phyloP scores from a whole-genome alignment of 2,888 invertebrate species.

The Synanthedon myopaeformis region DNA sequence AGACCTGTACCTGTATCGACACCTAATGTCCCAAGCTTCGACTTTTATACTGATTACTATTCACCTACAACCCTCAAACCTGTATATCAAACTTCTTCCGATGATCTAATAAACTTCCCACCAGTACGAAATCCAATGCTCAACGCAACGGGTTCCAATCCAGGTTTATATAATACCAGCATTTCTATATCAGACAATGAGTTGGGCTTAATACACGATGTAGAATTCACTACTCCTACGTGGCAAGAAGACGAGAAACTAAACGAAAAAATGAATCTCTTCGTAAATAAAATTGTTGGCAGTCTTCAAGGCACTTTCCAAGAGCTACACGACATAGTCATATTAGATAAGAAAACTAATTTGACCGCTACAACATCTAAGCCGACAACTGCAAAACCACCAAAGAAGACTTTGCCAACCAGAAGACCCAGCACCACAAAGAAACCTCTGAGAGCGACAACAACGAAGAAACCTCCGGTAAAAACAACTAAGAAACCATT shows the following conservation, averaged over 20 bases:
- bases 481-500: constrained; percentile 56
- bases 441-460: constrained; percentile 47
- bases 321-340: constrained; percentile 81
- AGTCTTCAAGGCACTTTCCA: constrained; percentile 87
- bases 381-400: constrained; percentile 48
- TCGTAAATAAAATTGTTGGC: constrained; percentile 86
- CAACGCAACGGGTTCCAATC: constrained; percentile 74
- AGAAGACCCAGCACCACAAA: constrained; percentile 55
- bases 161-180: constrained; percentile 57
- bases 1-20: constrained; percentile 21
- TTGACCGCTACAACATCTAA: constrained; percentile 39
- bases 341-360: constrained; percentile 56
- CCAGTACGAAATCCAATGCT: constrained; percentile 87
- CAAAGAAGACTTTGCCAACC: constrained; percentile 43
- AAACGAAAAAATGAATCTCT: constrained; percentile 82
- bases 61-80: constrained; percentile 45
- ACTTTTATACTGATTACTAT: constrained; percentile 35
- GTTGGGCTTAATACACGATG: constrained; percentile 58
- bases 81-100: constrained; percentile 75
- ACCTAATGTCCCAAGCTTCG: constrained; percentile 30
- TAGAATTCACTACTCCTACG: constrained; percentile 81
- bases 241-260: constrained; percentile 81
- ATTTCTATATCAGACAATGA: constrained; percentile 68
- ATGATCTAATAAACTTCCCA: constrained; percentile 84
- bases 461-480: constrained; percentile 47